Evolutionary conservation across 2,888 invertebrate species (phyloP).

Genomic region (Spodoptera picta): DNA sequence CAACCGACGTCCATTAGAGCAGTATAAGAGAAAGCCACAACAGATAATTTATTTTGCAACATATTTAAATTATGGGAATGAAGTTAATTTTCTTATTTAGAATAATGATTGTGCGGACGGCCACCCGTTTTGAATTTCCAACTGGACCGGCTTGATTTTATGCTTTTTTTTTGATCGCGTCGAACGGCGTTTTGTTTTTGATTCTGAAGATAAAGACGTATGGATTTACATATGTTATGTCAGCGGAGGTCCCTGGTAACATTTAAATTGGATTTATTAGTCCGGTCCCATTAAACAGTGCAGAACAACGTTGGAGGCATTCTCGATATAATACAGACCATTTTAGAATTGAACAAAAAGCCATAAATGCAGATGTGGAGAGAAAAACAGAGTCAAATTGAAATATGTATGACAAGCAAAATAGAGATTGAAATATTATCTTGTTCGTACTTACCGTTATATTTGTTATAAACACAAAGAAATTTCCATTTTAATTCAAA

Average conservation of each 20-base stretch:
- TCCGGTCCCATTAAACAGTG: conserved; percentile 77
- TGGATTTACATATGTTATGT: conserved; percentile 88
- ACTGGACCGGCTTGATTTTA: conserved; percentile 77
- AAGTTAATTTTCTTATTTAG: conserved; percentile 87
- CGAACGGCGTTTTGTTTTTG: conserved; percentile 82
- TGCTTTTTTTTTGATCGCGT: conserved; percentile 74
- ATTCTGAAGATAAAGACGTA: conserved; percentile 87
- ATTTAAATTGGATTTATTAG: conserved; percentile 89
- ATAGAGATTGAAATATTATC: not conserved
- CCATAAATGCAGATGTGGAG: conserved; percentile 19
- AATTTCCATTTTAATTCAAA: too few species aligned
- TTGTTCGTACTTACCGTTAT: not conserved
- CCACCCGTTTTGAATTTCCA: conserved; percentile 84
- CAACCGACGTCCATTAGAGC: conserved; percentile 75
- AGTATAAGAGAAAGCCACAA: conserved; percentile 62
- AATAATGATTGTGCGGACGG: conserved; percentile 83
- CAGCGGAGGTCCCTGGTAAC: conserved; percentile 82
- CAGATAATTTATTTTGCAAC: conserved; percentile 58
- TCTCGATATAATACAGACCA: conserved; percentile 58
- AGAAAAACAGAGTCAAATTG: conserved; percentile 5
- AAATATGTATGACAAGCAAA: conserved; percentile 4
- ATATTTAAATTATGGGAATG: conserved; percentile 88
- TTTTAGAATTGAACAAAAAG: conserved; percentile 53
- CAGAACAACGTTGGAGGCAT: conserved; percentile 79
- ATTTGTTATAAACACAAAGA: too few species aligned